Evolutionary conservation across 2,888 invertebrate species (phyloP).

Genomic region (Pandemis corylana): DNA sequence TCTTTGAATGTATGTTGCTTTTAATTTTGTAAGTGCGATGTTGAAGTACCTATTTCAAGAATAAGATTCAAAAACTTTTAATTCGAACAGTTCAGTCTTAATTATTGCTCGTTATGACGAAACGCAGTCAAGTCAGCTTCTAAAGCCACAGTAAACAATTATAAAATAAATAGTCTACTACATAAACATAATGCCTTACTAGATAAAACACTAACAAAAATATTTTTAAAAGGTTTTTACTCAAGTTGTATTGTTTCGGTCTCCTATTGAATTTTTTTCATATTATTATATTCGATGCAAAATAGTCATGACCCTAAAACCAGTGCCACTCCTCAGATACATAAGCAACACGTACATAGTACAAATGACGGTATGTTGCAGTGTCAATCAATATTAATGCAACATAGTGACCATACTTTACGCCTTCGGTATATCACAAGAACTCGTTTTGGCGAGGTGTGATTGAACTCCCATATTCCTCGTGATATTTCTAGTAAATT

Average conservation of each 20-base stretch:
- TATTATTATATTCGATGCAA: constrained; percentile 3
- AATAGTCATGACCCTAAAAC: constrained; percentile 33
- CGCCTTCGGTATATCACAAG: constrained; percentile 52
- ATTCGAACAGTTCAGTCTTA: background rate
- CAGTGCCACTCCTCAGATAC: constrained; percentile 56
- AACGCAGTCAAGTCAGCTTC: too few species aligned
- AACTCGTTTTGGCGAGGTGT: constrained; percentile 43
- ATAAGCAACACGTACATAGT: constrained; percentile 54
- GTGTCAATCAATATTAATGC: constrained; percentile 67
- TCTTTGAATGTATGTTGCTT: too few species aligned
- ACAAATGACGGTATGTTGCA: constrained; percentile 63
- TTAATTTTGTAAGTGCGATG: too few species aligned
- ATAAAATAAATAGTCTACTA: background rate
- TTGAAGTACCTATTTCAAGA: too few species aligned
- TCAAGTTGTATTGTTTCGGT: too few species aligned
- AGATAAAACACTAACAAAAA: background rate
- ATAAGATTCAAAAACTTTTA: too few species aligned
- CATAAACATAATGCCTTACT: too few species aligned
- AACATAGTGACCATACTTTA: constrained; percentile 57
- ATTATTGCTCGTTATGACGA: background rate
- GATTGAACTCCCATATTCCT: constrained; percentile 41
- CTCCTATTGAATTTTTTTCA: background rate
- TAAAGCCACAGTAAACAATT: background rate
- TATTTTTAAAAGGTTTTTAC: background rate
- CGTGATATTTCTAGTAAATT: constrained; percentile 17